A percentile compares a stretch with the other conserved stretches of the same genome.
These are phyloP conservation scores for Lycodopsis pacificus DNA, from an alignment of 2,797 vertebrate species.

Conservation along the genomic window DNA sequence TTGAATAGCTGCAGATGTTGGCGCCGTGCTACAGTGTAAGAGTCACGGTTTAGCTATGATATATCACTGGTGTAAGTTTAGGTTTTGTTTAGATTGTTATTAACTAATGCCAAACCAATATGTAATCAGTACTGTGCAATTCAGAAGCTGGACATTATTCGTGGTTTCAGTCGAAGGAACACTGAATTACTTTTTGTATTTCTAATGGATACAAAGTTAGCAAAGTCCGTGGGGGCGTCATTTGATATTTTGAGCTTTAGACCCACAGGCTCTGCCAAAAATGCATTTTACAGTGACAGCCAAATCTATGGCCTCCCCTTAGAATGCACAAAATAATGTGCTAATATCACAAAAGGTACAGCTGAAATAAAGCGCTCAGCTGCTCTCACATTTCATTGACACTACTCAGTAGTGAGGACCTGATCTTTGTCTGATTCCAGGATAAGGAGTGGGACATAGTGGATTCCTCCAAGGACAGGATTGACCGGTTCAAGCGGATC, in stretches of 20 bases:
- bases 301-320: not conserved
- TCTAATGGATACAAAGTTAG: constrained; percentile 8
- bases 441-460: constrained; percentile 89
- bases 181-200: not conserved
- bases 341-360: not conserved
- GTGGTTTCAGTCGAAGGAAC: constrained; percentile 1
- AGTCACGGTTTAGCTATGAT: not conserved
- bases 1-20: not conserved
- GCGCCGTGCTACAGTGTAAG: not conserved
- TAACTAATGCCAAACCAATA: not conserved
- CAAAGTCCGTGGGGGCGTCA: constrained; percentile 19
- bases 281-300: constrained; percentile 14
- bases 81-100: not conserved
- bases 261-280: constrained; percentile 5
- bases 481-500: constrained; percentile 88
- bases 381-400: not conserved
- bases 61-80: not conserved
- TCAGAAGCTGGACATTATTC: constrained; percentile 1
- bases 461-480: constrained; percentile 81
- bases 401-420: not conserved
- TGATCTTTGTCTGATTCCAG: constrained; percentile 71
- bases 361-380: not conserved
- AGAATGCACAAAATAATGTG: not conserved
- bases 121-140: not conserved
- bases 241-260: constrained; percentile 23